Percentiles rank a stretch among this genome's conserved stretches.
Conservation (phyloP, 2,797 vertebrate species). For the Betta splendens region DNA sequence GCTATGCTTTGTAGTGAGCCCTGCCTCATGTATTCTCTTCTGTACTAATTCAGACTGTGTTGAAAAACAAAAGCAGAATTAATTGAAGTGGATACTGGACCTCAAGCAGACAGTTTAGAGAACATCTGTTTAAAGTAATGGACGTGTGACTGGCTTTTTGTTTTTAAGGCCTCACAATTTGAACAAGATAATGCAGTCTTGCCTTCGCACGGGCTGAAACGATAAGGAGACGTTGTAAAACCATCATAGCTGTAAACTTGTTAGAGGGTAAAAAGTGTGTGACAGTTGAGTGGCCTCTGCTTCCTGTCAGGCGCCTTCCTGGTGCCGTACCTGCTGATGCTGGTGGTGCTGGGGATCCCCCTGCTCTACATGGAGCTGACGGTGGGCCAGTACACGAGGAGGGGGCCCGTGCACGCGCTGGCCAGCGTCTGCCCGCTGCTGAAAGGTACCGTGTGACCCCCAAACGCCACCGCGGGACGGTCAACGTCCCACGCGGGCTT, state of each 20-base stretch:
- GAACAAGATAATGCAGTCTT: background rate
- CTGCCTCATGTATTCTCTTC: background rate
- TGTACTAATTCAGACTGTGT: background rate
- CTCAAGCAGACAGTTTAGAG: background rate
- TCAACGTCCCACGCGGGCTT: too few relatives aligned
- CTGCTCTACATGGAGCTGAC: slow-evolving; percentile 83
- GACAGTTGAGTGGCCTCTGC: background rate
- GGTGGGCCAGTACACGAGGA: slow-evolving; percentile 78
- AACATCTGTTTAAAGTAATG: background rate
- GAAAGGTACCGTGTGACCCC: slow-evolving; percentile 72
- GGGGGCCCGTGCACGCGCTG: slow-evolving; percentile 79
- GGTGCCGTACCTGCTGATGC: slow-evolving; percentile 82
- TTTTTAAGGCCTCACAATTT: background rate
- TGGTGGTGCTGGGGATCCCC: slow-evolving; percentile 81
- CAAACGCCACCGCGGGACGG: background rate
- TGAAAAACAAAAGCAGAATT: background rate
- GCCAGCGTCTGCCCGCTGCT: slow-evolving; percentile 78
- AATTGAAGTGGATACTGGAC: background rate
- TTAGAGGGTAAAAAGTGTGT: background rate
- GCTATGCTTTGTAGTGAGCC: background rate
- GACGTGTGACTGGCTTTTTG: slow-evolving; percentile 2
- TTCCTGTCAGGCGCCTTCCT: slow-evolving; percentile 78
- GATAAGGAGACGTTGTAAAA: slow-evolving; percentile 21
- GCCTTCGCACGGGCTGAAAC: slow-evolving; percentile 20
- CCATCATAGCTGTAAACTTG: background rate